Percentiles rank a stretch among this genome's conserved stretches.
phyloP scores from a whole-genome alignment of 2,797 vertebrate genomes.

The Pangasius mekongensis region DNA sequence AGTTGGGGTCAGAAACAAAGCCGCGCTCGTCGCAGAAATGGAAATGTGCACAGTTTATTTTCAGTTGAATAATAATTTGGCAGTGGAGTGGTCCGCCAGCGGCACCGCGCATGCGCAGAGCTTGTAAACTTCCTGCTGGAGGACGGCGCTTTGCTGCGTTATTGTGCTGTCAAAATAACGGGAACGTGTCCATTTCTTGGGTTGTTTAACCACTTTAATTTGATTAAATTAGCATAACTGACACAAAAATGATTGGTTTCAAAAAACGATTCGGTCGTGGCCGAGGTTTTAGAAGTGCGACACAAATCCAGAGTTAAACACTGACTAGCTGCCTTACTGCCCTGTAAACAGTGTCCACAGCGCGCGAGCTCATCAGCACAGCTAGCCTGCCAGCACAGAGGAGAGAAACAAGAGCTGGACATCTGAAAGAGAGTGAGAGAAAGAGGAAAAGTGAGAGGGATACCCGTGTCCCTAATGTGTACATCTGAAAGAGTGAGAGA shows the following conservation, averaged over 20 bases:
- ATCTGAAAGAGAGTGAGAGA: neutral
- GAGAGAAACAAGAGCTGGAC: no score
- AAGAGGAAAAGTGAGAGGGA: neutral
- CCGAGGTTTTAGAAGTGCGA: neutral
- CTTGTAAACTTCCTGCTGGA: slow-evolving; percentile 60
- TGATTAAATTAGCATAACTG: neutral
- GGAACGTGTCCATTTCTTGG: neutral
- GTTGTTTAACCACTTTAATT: no score
- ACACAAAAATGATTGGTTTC: neutral
- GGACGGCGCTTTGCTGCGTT: neutral
- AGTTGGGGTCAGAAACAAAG: neutral
- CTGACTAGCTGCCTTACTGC: neutral
- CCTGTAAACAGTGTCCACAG: neutral
- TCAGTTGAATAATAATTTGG: slow-evolving; percentile 73
- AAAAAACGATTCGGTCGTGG: no score
- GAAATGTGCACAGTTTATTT: slow-evolving; percentile 69
- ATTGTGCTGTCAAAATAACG: slow-evolving; percentile 28
- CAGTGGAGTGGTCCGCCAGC: slow-evolving; percentile 61
- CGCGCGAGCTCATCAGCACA: no score
- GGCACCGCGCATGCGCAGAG: slow-evolving; percentile 67
- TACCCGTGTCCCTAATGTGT: no score
- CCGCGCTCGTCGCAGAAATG: neutral
- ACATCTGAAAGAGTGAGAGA: neutral
- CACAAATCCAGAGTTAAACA: no score
- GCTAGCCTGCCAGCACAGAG: neutral